Evolutionary conservation across 2,797 vertebrate genomes (phyloP).

Genomic region (Malacoraja senta): DNA sequence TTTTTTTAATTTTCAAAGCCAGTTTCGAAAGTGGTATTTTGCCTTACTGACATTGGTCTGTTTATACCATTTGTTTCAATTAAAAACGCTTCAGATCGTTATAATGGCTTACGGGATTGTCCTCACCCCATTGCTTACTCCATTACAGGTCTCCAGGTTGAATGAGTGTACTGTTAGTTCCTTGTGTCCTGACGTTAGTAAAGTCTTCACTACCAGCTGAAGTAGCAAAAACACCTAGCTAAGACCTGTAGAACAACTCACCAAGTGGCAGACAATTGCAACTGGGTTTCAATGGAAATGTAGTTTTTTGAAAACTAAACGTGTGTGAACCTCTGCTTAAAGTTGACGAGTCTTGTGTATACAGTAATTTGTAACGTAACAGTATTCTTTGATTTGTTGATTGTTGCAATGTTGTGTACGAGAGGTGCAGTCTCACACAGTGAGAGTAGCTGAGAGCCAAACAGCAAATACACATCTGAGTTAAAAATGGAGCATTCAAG

Average conservation of each 20-base stretch:
- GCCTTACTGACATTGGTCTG: not conserved
- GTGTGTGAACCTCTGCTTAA: not conserved
- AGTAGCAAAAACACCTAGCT: not conserved
- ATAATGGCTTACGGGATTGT: not conserved
- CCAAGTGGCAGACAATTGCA: not conserved
- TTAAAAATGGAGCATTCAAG: conserved; percentile 75
- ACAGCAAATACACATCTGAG: conserved; percentile 44
- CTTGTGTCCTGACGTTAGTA: conserved; percentile 3
- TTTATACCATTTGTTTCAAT: not conserved
- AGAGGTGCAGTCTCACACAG: conserved; percentile 70
- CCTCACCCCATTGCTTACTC: conserved; percentile 13
- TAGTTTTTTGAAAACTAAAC: not conserved
- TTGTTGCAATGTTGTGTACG: conserved; percentile 60
- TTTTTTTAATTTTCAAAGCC: conserved; percentile 18
- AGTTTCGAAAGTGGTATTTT: not conserved
- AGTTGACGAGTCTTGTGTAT: not conserved
- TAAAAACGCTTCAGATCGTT: not conserved
- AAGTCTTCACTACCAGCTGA: not conserved
- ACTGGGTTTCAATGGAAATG: not conserved
- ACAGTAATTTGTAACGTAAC: not conserved
- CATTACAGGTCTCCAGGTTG: not conserved
- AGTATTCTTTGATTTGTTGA: not conserved
- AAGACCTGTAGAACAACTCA: not conserved
- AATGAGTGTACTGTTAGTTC: not conserved
- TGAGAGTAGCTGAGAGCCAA: conserved; percentile 49